These are phyloP conservation scores for Lamprologus tigripictilis DNA, from an alignment of 2,113 vertebrate genomes.

Conservation along the genomic window DNA sequence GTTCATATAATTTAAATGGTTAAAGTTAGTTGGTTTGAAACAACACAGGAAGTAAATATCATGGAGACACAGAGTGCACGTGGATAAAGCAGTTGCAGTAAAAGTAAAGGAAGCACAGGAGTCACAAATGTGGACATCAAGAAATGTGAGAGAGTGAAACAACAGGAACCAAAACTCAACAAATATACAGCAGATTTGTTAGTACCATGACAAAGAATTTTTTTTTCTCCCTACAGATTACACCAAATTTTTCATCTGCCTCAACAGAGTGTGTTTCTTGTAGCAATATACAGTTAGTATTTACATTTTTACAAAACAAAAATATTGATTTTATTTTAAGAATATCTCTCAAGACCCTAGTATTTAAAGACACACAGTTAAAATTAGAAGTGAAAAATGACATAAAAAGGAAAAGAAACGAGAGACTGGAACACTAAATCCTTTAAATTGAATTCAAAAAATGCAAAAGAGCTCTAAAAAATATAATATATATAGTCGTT, in stretches of 20 bases:
- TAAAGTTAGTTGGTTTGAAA: no score
- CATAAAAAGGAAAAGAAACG: neutral
- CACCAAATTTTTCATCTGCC: neutral
- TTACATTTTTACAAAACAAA: neutral
- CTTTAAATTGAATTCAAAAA: neutral
- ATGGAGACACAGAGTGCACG: no score
- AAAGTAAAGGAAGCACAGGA: neutral
- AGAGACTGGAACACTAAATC: neutral
- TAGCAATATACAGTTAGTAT: neutral
- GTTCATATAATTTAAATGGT: no score
- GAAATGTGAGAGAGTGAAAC: neutral
- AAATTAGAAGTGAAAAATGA: neutral
- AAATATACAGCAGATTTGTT: neutral
- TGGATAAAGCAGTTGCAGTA: neutral
- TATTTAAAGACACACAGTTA: neutral
- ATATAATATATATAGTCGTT: neutral
- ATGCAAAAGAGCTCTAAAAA: neutral
- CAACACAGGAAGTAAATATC: no score
- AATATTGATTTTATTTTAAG: neutral
- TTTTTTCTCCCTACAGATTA: neutral
- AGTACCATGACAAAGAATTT: neutral
- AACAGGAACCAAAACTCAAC: neutral
- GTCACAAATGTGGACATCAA: neutral
- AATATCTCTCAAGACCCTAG: neutral
- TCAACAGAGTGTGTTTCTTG: neutral